Percentiles rank a stretch among this genome's conserved stretches.
Evolutionary conservation across 1,140 invertebrate genomes (phyloP).

Genomic region (Coenobita brevimanus): DNA sequence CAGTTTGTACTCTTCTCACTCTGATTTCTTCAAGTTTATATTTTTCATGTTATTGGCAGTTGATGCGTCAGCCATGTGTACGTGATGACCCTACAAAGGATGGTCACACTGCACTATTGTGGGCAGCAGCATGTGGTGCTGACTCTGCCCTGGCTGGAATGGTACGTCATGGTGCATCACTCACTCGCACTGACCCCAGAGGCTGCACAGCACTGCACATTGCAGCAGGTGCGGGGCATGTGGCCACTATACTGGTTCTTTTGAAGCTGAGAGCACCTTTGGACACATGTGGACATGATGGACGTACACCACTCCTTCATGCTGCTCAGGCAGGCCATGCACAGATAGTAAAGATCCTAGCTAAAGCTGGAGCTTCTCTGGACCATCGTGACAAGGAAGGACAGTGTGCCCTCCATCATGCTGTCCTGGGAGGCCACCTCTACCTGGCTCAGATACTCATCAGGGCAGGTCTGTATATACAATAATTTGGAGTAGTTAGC

Average conservation of each 20-base stretch:
- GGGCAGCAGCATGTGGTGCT: slow-evolving; percentile 51
- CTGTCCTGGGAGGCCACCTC: slow-evolving; percentile 46
- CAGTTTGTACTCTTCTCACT: no score
- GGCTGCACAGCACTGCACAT: slow-evolving; percentile 60
- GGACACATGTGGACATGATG: slow-evolving; percentile 50
- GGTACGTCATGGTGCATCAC: slow-evolving; percentile 42
- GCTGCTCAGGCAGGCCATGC: slow-evolving; percentile 58
- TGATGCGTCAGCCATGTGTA: slow-evolving; percentile 48
- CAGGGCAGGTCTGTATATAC: slow-evolving; percentile 44
- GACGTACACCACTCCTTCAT: slow-evolving; percentile 49
- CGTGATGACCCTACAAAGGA: slow-evolving; percentile 46
- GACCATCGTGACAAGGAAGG: slow-evolving; percentile 52
- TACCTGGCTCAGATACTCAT: slow-evolving; percentile 56
- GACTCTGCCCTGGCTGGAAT: slow-evolving; percentile 50
- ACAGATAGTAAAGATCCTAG: slow-evolving; percentile 52
- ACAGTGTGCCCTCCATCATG: slow-evolving; percentile 58
- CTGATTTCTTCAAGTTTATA: no score
- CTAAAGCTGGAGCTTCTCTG: slow-evolving; percentile 47
- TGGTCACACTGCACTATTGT: slow-evolving; percentile 46
- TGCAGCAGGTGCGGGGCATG: slow-evolving; percentile 50
- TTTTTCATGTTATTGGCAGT: slow-evolving; percentile 17
- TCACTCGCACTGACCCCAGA: slow-evolving; percentile 41
- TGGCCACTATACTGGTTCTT: slow-evolving; percentile 40
- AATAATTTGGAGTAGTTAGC: no score
- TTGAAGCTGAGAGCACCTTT: slow-evolving; percentile 31